Evolutionary conservation across 2,888 invertebrate species (phyloP).

Genomic region (Cloeon dipterum): DNA sequence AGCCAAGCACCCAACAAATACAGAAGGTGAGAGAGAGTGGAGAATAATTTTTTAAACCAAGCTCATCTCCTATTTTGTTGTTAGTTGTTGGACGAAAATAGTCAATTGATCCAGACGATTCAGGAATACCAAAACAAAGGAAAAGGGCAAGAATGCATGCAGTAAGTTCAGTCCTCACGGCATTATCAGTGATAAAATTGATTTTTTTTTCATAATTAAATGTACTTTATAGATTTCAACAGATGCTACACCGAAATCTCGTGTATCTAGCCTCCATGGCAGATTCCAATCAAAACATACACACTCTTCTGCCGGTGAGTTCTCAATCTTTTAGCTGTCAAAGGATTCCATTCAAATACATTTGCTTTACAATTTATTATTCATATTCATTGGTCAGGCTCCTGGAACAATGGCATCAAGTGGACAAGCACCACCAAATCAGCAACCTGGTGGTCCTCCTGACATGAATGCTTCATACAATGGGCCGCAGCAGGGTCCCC

Average conservation of each 20-base stretch:
- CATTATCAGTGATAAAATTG: neutral
- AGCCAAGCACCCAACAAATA: slow-evolving; percentile 63
- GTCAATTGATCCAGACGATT: slow-evolving; percentile 87
- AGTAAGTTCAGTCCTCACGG: slow-evolving; percentile 26
- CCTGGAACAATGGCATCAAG: slow-evolving; percentile 29
- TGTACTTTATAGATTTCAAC: slow-evolving; percentile 39
- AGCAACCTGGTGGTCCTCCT: slow-evolving; percentile 11
- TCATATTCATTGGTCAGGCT: slow-evolving; percentile 18
- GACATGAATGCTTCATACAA: neutral
- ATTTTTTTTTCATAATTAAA: neutral
- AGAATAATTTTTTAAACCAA: neutral
- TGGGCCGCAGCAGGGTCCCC: neutral
- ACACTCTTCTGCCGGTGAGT: slow-evolving; percentile 67
- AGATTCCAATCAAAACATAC: slow-evolving; percentile 87
- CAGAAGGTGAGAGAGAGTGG: slow-evolving; percentile 30
- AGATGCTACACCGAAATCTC: slow-evolving; percentile 82
- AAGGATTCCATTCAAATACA: neutral
- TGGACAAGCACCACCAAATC: slow-evolving; percentile 18
- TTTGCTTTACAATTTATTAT: neutral
- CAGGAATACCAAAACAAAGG: slow-evolving; percentile 93
- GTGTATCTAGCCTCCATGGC: slow-evolving; percentile 90
- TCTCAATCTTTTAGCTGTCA: too few species aligned
- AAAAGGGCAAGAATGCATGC: slow-evolving; percentile 76
- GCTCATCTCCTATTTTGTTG: neutral
- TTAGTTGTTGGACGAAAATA: slow-evolving; percentile 90